Base-by-base conservation (phyloP, 2,888 invertebrate genomes). In the Erannis defoliaria region DNA sequence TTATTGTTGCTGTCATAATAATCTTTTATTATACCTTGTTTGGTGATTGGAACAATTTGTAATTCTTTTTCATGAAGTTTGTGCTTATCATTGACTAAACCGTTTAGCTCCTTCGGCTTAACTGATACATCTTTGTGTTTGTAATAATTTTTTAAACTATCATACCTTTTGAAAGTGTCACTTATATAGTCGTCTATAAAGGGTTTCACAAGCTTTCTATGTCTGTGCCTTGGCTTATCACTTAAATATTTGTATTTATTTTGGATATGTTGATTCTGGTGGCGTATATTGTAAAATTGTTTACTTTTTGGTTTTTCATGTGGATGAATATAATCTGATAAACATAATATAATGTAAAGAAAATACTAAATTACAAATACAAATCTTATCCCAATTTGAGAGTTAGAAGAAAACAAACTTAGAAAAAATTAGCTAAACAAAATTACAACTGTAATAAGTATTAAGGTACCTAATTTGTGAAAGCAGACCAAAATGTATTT, bases 1-100 rank as follows among this genome's bases (percentile, higher is more conserved):
- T 43, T 43, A 8, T 23, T 43, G 23, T 23, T 12, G 14, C 8
- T 26, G 8, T 26, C 43, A 43, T 43, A 43, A 43, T 43, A 23
- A 14, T 43, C 14, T 43, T 43, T 8, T 8, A 26, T 10, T 0
- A 23, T n/a, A 12, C 21, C 23, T 26, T n/a, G 14, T 43, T 43
- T 43, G 14, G 14, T 14, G 0, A 43, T 43, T 9, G 23, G 23
- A 5, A 19, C 10, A 19, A 12, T 12, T 8, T 26, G 12, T 1
- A 21, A 8, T 43, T 23, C 23, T 23, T 23, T 14, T n/a, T 43
- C 43, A 6, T 23, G 5, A n/a, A 8, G 1, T 43, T 14, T 43
- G 6, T 43, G 23, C 9, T 23, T n/a, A 14, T 43, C 14, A 8
- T 14, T 14, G 2, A 23, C 2, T 2, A 2, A 1, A 8, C 14